Conservation (phyloP, 2,888 invertebrate species). For the Drosophila infuscata region DNA sequence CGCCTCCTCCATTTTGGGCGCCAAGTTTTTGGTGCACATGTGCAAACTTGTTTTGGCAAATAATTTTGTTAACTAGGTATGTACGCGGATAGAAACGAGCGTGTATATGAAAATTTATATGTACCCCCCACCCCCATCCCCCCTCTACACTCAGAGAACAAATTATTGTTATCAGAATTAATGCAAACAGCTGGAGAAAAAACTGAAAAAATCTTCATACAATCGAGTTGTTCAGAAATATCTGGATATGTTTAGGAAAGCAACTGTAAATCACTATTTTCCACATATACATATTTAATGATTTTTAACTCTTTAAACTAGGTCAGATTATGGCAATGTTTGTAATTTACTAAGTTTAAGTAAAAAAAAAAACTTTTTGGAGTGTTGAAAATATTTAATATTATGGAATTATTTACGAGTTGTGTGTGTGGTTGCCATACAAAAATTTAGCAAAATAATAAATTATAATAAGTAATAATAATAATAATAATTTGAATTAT, state of each 20-base stretch:
- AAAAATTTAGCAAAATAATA: neutral
- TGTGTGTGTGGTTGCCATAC: too few species aligned
- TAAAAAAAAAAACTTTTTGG: neutral
- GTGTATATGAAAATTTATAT: slow-evolving; percentile 12
- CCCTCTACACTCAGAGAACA: neutral
- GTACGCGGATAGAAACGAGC: neutral
- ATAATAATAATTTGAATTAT: slow-evolving; percentile 6
- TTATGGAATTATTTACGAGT: neutral
- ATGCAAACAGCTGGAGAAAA: neutral
- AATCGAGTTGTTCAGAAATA: neutral
- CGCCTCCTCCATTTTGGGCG: neutral
- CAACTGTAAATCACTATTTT: neutral
- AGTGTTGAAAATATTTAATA: slow-evolving; percentile 1
- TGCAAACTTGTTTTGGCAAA: slow-evolving; percentile 33
- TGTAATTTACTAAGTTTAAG: neutral
- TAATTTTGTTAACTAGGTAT: slow-evolving; percentile 25
- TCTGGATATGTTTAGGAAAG: neutral
- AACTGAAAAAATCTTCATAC: neutral
- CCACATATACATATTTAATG: neutral
- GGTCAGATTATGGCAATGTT: neutral
- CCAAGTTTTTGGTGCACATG: slow-evolving; percentile 34
- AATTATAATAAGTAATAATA: too few species aligned
- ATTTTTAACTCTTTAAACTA: neutral
- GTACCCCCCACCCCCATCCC: neutral
- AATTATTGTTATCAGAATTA: neutral